Base-by-base conservation (phyloP, 2,888 invertebrate species). In the Sesamia inferens region DNA sequence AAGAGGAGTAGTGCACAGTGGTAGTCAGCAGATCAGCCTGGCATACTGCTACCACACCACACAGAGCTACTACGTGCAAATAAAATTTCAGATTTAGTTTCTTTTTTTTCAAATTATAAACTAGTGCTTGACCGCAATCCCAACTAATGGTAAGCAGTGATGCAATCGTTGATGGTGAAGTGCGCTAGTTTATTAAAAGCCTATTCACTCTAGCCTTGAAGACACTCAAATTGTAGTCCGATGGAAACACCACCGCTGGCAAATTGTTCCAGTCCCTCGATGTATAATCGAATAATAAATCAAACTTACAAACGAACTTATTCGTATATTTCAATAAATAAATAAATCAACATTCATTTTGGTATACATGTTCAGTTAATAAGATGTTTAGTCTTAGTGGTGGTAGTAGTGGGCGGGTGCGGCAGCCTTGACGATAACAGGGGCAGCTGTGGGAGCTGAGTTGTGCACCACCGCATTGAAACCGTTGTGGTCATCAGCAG, bases 401-500 rank as follows among this genome's bases (percentile, higher is more conserved):
- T 94, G 91, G 89, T 94, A 93, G 89, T 93, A 93, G 51, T 92
- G 90, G 42, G 91, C 89, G 48, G 93, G 93, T 24, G 93, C 92
- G 66, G 71, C 85, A 42, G 93, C 90, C 89, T 93, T 92, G 85
- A 90, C 79, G 80, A 90, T 63, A 62, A 89, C 90, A 65, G 93
- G 94, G 22, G 93, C 91, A 78, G 89, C 88, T 5, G 88, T 89
- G 80, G 93, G 90, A 10, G 93, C 94, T 69, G 90, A 87, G 92
- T 93, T 92, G 90, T 93, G 93, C 22, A 93, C 93, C 24, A 93
- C 92, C 42, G 93, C 93, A 91, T 92, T 93, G 89, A 93, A 93
- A 47, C 93, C 96, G 85, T 90, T 94, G 92, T 96, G 95, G 87
- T 94, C 94, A 79, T 96, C 96, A 81, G 96, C 95, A 85, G 95